phyloP scores from a whole-genome alignment of 2,888 invertebrate species.

The Himalopsyche tibetana region DNA sequence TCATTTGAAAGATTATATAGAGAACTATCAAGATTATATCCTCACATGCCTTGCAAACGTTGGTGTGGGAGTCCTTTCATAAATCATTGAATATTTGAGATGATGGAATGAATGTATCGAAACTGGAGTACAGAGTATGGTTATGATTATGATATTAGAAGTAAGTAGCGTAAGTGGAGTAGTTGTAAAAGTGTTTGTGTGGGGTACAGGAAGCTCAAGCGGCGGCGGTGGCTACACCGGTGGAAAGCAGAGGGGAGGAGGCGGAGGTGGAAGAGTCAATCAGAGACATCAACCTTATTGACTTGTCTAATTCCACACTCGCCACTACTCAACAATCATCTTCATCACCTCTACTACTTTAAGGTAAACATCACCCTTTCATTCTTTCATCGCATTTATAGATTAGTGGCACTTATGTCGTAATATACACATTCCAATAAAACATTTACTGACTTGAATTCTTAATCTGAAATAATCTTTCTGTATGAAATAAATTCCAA shows the following conservation, averaged over 20 bases:
- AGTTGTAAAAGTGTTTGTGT: constrained; percentile 59
- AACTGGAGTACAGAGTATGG: neutral
- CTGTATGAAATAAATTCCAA: too few species aligned
- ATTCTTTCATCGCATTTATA: constrained; percentile 41
- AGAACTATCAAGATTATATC: too few species aligned
- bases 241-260: constrained; percentile 89
- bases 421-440: too few species aligned
- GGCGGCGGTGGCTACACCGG: constrained; percentile 83
- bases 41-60: too few species aligned
- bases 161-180: constrained; percentile 32
- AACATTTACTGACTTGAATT: too few species aligned
- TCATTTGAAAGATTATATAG: too few species aligned
- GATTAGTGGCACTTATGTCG: neutral
- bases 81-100: neutral
- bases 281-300: constrained; percentile 94
- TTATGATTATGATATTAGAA: neutral
- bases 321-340: constrained; percentile 56
- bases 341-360: constrained; percentile 62
- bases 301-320: constrained; percentile 62
- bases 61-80: neutral
- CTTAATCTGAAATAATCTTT: too few species aligned
- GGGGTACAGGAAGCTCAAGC: constrained; percentile 71
- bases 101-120: neutral
- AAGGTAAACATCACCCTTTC: constrained; percentile 58
- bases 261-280: constrained; percentile 85